Evolutionary conservation across 2,113 vertebrate species (phyloP).

Genomic region (Amphiprion percula): DNA sequence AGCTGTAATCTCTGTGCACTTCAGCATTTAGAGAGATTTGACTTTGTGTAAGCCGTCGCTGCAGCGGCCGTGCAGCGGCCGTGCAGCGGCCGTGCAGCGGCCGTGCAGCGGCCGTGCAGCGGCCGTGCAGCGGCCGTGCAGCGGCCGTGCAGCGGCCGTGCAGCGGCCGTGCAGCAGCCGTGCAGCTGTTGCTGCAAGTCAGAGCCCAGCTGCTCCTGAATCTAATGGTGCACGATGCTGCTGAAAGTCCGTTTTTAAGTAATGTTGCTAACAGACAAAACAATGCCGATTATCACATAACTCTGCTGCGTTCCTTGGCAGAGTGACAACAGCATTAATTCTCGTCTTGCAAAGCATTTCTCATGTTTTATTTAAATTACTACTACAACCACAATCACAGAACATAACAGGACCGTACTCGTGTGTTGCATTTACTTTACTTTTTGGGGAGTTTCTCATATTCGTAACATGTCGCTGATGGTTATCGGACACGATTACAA

Average conservation of each 20-base stretch:
- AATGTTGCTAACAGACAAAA: too few relatives aligned
- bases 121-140: constrained; percentile 6
- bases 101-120: constrained; percentile 10
- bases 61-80: constrained; percentile 18
- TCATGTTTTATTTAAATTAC: too few relatives aligned
- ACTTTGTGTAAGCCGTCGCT: constrained; percentile 62
- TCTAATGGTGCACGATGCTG: constrained; percentile 33
- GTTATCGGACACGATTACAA: neutral
- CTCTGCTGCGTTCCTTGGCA: too few relatives aligned
- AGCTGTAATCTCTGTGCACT: constrained; percentile 59
- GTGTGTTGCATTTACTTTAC: too few relatives aligned
- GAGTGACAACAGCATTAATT: too few relatives aligned
- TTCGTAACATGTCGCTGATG: too few relatives aligned
- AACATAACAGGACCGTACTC: too few relatives aligned
- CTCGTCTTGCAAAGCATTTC: too few relatives aligned
- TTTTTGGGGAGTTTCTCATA: too few relatives aligned
- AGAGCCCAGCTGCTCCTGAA: constrained; percentile 23
- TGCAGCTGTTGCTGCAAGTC: constrained; percentile 63
- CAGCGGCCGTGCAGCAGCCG: constrained; percentile 8
- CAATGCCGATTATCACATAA: too few relatives aligned
- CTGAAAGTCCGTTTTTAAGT: neutral
- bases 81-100: constrained; percentile 38
- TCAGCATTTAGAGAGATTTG: constrained; percentile 59
- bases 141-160: constrained; percentile 14
- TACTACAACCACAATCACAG: too few relatives aligned